Evolutionary conservation across 2,888 invertebrate genomes (phyloP).

Genomic region (Parelbella ahira): DNA sequence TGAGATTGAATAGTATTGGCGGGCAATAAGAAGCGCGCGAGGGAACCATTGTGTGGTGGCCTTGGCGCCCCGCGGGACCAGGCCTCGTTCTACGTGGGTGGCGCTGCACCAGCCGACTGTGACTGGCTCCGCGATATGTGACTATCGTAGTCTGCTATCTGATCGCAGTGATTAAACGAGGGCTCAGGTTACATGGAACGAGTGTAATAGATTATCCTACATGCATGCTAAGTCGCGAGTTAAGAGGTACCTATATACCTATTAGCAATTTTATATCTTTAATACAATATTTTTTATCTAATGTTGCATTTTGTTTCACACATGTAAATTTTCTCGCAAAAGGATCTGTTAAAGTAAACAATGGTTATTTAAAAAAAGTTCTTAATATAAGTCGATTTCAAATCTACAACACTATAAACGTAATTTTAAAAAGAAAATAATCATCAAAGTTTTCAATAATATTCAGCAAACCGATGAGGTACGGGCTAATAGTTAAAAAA

Average conservation of each 20-base stretch:
- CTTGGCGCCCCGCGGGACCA: conserved; percentile 57
- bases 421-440: too few species aligned
- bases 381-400: too few species aligned
- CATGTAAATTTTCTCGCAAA: too few species aligned
- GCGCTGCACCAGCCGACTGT: conserved; percentile 30
- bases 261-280: conserved; percentile 7
- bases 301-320: too few species aligned
- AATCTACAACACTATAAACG: too few species aligned
- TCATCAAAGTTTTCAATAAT: too few species aligned
- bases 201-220: conserved; percentile 13
- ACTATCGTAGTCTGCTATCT: conserved; percentile 13
- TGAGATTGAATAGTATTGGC: conserved; percentile 70
- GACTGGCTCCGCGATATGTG: conserved; percentile 20
- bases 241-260: neutral
- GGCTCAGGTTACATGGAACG: conserved; percentile 13
- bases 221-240: conserved; percentile 2
- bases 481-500: too few species aligned
- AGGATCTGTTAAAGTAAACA: too few species aligned
- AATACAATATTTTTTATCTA: too few species aligned
- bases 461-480: too few species aligned
- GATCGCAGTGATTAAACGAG: conserved; percentile 15
- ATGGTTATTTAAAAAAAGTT: too few species aligned
- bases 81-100: conserved; percentile 56
- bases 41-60: conserved; percentile 63
- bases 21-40: conserved; percentile 63